Evolutionary conservation across 2,888 invertebrate species (phyloP), one percentile per base, ranked within the genome.

Genomic region (Fragum fragum): DNA sequence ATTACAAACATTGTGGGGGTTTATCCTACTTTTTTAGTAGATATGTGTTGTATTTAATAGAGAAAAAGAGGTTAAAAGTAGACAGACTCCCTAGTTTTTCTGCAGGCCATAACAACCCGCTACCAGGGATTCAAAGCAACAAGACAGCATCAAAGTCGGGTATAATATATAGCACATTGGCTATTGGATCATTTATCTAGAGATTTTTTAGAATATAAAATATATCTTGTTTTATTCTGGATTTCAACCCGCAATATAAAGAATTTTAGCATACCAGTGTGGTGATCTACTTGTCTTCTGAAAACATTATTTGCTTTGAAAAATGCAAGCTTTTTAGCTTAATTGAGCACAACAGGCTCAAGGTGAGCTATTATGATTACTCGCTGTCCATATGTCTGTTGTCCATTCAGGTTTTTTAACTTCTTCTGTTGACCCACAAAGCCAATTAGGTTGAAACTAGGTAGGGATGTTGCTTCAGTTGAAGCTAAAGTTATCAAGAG

Each of bases 31-130:
- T n/a, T n/a, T n/a, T n/a, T 36, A 36, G 5, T 36, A 36, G 32
- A 47, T 47, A 52, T 29, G 26, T 53, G 28, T 70, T 70, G 53
- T 70, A 39, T 9, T 42, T 42, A 5, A 32, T 53, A 55, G 66
- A 42, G 32, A 52, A 47, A 52, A 47, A 29, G 26, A 47, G 47
- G 21, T 36, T n/a, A 26, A 68, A 68, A 39, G n/a, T n/a, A 11
- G 39, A 68, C 7, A 68, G 75, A 39, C 23, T 53, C n/a, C 52
- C 47, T 36, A 75, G 75, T 57, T 32, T 68, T 9, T 75, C 75
- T 23, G 75, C 75, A 14, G 75, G 75, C 39, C 68, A 68, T 53
- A 66, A 39, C 23, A 32, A 36, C 18, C 70, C 70, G 3, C 29
- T 70, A 14, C 52, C 70, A 32, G 53, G 26, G 23, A 55, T 70